Percentiles rank a stretch among this genome's conserved stretches.
These are phyloP conservation scores for Heliconius hortense DNA, from an alignment of 2,888 invertebrate species.

Conservation along the genomic window DNA sequence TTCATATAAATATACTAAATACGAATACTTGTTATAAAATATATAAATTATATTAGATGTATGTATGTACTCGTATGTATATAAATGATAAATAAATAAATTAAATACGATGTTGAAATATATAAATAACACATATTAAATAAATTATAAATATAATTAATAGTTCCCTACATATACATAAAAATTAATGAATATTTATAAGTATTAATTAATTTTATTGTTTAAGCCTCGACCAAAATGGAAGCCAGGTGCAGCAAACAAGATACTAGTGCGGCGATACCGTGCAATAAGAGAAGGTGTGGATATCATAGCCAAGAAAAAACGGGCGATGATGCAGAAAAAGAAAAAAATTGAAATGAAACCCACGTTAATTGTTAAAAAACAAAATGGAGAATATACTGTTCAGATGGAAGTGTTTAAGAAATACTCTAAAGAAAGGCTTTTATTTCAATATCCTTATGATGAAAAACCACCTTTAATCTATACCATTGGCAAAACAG, in stretches of 20 bases:
- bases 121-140: too few species aligned
- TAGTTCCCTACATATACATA: too few species aligned
- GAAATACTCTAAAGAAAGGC: slow-evolving; percentile 71
- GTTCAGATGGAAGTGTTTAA: slow-evolving; percentile 77
- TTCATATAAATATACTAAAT: too few species aligned
- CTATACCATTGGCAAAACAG: slow-evolving; percentile 72
- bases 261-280: slow-evolving; percentile 66
- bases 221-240: slow-evolving; percentile 69
- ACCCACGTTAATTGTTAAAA: slow-evolving; percentile 66
- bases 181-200: too few species aligned
- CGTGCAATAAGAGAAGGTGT: slow-evolving; percentile 64
- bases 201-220: not conserved
- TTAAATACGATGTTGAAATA: too few species aligned
- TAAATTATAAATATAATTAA: too few species aligned
- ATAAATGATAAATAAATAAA: too few species aligned
- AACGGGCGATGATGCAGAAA: slow-evolving; percentile 65
- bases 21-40: too few species aligned
- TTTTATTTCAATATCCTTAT: slow-evolving; percentile 70
- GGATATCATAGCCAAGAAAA: slow-evolving; percentile 69
- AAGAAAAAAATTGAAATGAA: slow-evolving; percentile 73
- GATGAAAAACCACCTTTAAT: slow-evolving; percentile 71
- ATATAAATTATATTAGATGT: too few species aligned
- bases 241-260: slow-evolving; percentile 73
- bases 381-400: slow-evolving; percentile 69
- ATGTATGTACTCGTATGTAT: too few species aligned